A percentile compares a stretch with the other conserved stretches of the same genome.
Evolutionary conservation across 2,797 vertebrate genomes (phyloP).

Genomic region (Lacerta bilineata): DNA sequence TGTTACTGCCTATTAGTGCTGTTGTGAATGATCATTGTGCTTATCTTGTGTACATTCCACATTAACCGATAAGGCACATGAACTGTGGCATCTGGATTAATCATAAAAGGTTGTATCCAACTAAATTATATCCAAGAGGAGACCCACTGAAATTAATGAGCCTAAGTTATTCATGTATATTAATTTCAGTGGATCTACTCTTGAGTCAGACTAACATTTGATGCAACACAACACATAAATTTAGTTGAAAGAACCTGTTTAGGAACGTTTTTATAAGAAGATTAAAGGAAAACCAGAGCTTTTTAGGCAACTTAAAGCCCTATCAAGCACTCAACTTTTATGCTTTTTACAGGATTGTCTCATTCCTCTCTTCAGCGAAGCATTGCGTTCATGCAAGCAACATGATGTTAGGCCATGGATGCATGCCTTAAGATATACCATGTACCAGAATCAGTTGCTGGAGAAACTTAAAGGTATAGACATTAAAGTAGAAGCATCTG

Average conservation of each 20-base stretch:
- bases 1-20: neutral
- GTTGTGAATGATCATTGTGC: neutral
- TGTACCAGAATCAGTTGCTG: constrained; percentile 90
- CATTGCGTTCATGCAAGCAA: constrained; percentile 93
- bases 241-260: too few relatives aligned
- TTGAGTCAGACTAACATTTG: too few relatives aligned
- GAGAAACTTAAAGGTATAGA: constrained; percentile 90
- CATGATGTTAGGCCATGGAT: constrained; percentile 97
- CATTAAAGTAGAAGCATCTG: neutral
- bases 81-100: neutral
- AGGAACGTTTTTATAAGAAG: neutral
- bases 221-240: too few relatives aligned
- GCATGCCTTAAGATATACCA: constrained; percentile 93
- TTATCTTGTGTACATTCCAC: too few relatives aligned
- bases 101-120: neutral
- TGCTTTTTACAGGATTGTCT: constrained; percentile 87
- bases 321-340: neutral
- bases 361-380: constrained; percentile 93
- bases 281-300: neutral
- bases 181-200: too few relatives aligned
- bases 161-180: too few relatives aligned
- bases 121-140: too few relatives aligned
- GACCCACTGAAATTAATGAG: too few relatives aligned
- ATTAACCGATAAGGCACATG: neutral
- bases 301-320: neutral